These are phyloP conservation scores for Aphrocallistes beatrix DNA, from an alignment of 37 sponge, comb jelly and placozoan species.

Conservation along the genomic window DNA sequence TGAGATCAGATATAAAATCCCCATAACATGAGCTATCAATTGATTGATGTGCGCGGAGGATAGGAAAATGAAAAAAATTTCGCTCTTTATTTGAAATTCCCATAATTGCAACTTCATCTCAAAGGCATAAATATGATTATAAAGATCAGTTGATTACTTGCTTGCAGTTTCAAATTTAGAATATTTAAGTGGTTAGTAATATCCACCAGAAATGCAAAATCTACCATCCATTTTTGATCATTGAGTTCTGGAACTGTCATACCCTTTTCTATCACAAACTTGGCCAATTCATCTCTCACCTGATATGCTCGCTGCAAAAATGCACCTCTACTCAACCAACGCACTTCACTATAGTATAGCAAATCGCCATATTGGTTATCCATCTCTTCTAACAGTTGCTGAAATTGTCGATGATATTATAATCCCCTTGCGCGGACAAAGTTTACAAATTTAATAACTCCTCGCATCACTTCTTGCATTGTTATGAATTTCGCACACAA, in stretches of 20 bases:
- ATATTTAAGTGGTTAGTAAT: slow-evolving; percentile 5
- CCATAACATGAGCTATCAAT: neutral
- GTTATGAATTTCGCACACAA: neutral
- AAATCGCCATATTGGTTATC: slow-evolving; percentile 1
- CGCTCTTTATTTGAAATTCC: neutral
- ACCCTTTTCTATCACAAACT: slow-evolving; percentile 5
- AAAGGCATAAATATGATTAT: neutral
- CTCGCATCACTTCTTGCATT: slow-evolving; percentile 14
- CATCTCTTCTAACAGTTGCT: slow-evolving; percentile 8
- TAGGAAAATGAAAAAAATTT: neutral
- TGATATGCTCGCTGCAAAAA: neutral
- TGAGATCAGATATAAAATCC: neutral
- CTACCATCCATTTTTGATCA: neutral
- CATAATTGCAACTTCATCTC: neutral
- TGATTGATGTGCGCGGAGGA: neutral
- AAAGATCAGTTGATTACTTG: neutral
- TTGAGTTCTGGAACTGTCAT: neutral
- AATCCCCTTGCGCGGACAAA: slow-evolving; percentile 13
- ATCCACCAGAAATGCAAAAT: slow-evolving; percentile 12
- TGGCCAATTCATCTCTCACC: slow-evolving; percentile 12
- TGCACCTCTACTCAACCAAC: slow-evolving; percentile 4
- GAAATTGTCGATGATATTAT: neutral
- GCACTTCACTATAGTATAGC: slow-evolving; percentile 10
- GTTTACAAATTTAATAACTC: neutral
- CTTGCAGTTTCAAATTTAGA: slow-evolving; percentile 18